Conservation (phyloP, 2,888 invertebrate genomes). For the Cephalotes varians region DNA sequence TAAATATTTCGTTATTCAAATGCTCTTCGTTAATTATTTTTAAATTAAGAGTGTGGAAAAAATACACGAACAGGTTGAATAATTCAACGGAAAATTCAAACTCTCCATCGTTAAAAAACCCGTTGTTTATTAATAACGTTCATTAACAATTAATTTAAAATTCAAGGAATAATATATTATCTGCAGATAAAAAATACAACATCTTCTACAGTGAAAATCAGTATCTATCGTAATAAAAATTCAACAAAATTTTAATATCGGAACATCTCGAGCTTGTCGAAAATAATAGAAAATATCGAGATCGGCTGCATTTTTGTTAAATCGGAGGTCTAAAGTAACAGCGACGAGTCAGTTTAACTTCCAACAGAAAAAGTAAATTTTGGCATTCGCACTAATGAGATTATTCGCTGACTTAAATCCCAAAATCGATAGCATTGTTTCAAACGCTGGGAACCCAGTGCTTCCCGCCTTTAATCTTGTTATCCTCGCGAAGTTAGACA, state of each 20-base stretch:
- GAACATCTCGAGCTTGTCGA: not conserved
- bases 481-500: not conserved
- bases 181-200: not conserved
- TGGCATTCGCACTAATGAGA: conserved; percentile 43
- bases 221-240: not conserved
- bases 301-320: conserved; percentile 87
- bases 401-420: conserved; percentile 48
- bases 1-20: not conserved
- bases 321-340: conserved; percentile 60
- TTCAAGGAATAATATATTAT: not conserved
- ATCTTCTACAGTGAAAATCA: not conserved
- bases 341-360: conserved; percentile 15
- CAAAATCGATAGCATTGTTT: conserved; percentile 13
- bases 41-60: not conserved
- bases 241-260: not conserved
- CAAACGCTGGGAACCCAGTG: not conserved
- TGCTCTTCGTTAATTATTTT: not conserved
- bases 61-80: not conserved
- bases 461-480: conserved; percentile 3
- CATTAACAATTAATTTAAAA: not conserved
- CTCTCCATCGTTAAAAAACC: not conserved
- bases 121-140: too few species aligned
- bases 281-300: not conserved
- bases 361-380: conserved; percentile 23
- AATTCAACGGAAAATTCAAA: not conserved